Base-by-base conservation (phyloP, 1,140 invertebrate species). In the Drosophila saltans region DNA sequence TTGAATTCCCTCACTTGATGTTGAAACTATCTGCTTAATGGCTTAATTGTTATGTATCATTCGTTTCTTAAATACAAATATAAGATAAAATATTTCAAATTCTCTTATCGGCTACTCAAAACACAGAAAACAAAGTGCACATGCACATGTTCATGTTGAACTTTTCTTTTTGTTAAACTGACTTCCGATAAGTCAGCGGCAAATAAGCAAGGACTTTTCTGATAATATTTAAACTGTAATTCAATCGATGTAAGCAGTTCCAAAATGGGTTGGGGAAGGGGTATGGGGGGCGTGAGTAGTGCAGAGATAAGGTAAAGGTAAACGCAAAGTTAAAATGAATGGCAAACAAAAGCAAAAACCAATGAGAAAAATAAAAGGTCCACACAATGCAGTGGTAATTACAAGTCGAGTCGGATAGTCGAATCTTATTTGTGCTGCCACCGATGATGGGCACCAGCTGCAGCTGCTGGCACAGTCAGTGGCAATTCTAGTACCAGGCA, bases 361-460 rank as follows among this genome's bases (percentile, higher is more conserved):
- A 33, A 64, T 6, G 33, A 48, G 24, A 36, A 69, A 72, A 70
- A 78, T 57, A 72, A 75, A 81, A 73, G 70, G 80, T 52, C 28
- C 28, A 30, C 76, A 82, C 83, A 82, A 82, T 86, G 83, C 83
- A 86, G 83, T 82, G 83, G 83, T 86, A 86, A 86, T 86, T 86
- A 86, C 83, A 88, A 69, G 80, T 62, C 79, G 66, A 66, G 58
- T 65, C 79, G 72, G 40, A 62, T 69, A 62, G 60, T 55, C 79
- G 79, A 71, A 79, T 65, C 72, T 64, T 72, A 81, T 81, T 72
- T 40, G 65, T 52, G 52, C 5, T 63, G 72, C 28, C 67, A 58
- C 52, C 62, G 69, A 75, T 69, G 81, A 77, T 66, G 82, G 59
- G 26, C 65, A 72, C 67, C 74, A 78, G 71, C 78, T 85, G 72